A percentile compares a stretch with the other conserved stretches of the same genome.
phyloP scores from a whole-genome alignment of 2,113 vertebrate genomes.

The Hyperopisus bebe region DNA sequence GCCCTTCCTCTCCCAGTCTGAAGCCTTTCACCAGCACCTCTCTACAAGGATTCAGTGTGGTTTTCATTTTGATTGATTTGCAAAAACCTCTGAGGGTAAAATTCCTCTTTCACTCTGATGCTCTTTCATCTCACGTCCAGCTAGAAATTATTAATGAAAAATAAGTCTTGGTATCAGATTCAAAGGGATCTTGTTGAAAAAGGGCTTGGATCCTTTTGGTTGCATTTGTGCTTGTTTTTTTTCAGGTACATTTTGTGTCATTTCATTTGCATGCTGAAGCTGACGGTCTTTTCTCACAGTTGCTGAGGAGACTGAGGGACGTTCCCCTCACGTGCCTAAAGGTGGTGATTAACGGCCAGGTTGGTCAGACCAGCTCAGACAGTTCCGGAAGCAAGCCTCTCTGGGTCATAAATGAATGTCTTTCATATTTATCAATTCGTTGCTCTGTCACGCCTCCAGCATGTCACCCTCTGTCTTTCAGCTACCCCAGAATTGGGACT shows the following conservation, averaged over 20 bases:
- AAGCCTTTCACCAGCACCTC: neutral
- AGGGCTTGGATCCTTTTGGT: neutral
- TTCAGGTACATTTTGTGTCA: neutral
- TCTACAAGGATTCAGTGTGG: neutral
- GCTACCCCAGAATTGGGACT: neutral
- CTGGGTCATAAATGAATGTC: neutral
- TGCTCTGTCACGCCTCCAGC: neutral
- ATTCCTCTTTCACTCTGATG: neutral
- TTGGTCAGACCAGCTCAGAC: neutral
- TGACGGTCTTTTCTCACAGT: neutral
- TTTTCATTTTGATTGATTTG: neutral
- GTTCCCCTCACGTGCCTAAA: neutral
- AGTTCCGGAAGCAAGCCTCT: neutral
- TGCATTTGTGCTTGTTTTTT: neutral
- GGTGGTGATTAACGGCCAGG: neutral
- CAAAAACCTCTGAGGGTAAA: neutral
- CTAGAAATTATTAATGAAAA: constrained; percentile 2
- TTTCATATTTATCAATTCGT: neutral
- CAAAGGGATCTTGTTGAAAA: neutral
- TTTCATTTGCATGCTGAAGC: neutral
- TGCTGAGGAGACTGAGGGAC: neutral
- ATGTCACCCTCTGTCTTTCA: neutral
- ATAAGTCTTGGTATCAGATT: neutral
- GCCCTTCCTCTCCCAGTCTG: neutral
- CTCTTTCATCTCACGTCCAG: neutral